A percentile compares a stretch with the other conserved stretches of the same genome.
These are phyloP conservation scores for Rhyacophila brunnea DNA, from an alignment of 1,140 invertebrate species.

Conservation along the genomic window DNA sequence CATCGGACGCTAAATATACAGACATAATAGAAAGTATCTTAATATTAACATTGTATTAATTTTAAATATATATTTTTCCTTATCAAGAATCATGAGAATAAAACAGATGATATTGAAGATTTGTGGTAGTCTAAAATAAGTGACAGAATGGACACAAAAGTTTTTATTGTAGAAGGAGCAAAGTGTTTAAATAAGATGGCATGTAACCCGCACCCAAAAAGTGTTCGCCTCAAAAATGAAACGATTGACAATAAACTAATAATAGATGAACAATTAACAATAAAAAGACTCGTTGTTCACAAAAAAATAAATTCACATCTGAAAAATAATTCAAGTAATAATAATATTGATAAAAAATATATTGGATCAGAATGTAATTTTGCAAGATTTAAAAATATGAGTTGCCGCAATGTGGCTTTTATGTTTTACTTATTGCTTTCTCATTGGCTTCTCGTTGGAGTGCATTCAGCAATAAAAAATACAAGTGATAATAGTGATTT, in stretches of 20 bases:
- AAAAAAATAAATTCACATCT: no score
- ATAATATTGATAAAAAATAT: no score
- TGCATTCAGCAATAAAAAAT: neutral
- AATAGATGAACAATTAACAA: neutral
- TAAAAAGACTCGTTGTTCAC: neutral
- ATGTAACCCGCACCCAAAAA: slow-evolving; percentile 26
- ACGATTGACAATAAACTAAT: neutral
- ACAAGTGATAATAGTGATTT: neutral
- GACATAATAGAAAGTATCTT: no score
- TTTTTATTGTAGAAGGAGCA: neutral
- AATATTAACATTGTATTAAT: no score
- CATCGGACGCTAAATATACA: no score
- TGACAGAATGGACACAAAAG: no score
- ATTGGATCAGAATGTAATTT: no score
- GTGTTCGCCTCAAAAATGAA: slow-evolving; percentile 23
- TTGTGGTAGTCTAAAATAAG: no score
- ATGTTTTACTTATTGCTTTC: slow-evolving; percentile 20
- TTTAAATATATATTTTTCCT: no score
- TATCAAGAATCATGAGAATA: no score
- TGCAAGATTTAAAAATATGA: slow-evolving; percentile 1
- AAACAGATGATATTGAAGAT: no score
- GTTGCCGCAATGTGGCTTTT: slow-evolving; percentile 7
- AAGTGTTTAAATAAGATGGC: slow-evolving; percentile 1
- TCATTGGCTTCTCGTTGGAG: slow-evolving; percentile 8
- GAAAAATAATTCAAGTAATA: neutral